Evolutionary conservation across 2,797 vertebrate species (phyloP), one percentile per base, ranked within the genome.

Genomic region (Acipenser transmontanus): DNA sequence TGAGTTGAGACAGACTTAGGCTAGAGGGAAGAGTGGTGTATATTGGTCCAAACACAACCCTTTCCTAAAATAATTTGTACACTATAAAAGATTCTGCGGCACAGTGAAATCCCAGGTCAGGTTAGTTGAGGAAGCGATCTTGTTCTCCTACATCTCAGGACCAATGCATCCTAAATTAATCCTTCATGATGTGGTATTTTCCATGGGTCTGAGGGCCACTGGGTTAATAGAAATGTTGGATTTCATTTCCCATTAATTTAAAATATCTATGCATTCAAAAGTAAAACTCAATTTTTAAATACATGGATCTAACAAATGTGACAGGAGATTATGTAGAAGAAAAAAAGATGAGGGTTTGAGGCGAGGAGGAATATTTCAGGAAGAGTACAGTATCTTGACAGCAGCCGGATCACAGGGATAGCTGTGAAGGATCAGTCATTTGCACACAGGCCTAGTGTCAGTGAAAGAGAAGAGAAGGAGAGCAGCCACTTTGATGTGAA

Each of bases 401-500:
- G 60, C 12, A 34, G 60, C 60, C 10, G 60, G 60, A 61, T 61
- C 60, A 61, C 60, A 61, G 60, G 7, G 17, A 6, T 20, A 17
- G 12, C 47, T 61, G 12, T 61, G 60, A 34, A 47, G 60, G 60
- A 61, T 61, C 60, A 8, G 17, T 12, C 60, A n/a, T 61, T 10
- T 13, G 12, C 54, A n/a, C 12, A 57, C 54, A 17, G 60, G 60
- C 60, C 47, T 9, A 34, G 47, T 61, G 60, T 61, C 60, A 61
- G 60, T 9, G 60, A 54, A 14, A 56, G 13, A 59, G 65, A 54
- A 63, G 14, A 60, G 14, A 14, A 52, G 20, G 56, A 61, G 49
- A 68, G 62, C 62, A 72, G 69, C 73, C 68, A 64, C 72, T 73
- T 71, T 71, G 60, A 74, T 66, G 60, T 61, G 59, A 71, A 34